phyloP scores from a whole-genome alignment of 2,113 vertebrate genomes.

The Trogon surrucura region DNA sequence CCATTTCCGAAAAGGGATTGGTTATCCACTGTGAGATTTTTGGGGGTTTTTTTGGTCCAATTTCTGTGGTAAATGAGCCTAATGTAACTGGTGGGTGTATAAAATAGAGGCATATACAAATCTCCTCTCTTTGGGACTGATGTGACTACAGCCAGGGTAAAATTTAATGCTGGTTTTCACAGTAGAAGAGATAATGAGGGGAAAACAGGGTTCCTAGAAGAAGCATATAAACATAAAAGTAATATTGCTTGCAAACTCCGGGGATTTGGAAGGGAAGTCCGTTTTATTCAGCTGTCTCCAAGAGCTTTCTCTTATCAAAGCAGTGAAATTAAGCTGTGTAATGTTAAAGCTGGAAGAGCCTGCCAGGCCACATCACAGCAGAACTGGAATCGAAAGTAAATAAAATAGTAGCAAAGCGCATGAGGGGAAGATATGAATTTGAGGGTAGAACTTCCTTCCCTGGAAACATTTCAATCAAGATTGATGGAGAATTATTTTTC shows the following conservation, averaged over 20 bases:
- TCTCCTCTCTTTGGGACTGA: background rate
- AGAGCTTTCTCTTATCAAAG: background rate
- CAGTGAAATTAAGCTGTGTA: background rate
- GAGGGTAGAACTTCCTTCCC: background rate
- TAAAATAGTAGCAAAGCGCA: background rate
- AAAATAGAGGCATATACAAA: background rate
- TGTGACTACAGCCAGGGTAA: background rate
- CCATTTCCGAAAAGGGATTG: background rate
- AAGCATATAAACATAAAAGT: background rate
- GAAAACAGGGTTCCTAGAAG: background rate
- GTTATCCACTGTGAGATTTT: background rate
- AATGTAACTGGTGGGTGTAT: background rate
- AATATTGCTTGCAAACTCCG: background rate
- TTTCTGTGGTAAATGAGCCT: background rate
- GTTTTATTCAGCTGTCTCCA: background rate
- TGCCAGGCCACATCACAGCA: background rate
- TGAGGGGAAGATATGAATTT: background rate
- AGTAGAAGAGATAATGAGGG: background rate
- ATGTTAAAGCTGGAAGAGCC: background rate
- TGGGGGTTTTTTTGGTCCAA: background rate
- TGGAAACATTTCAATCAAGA: conserved; percentile 3
- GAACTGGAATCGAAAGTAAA: background rate
- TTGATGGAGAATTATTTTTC: background rate
- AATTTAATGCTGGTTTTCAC: background rate
- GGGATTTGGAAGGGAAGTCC: background rate